Conservation (phyloP, 2,797 vertebrate species). For the Glossophaga mutica region DNA sequence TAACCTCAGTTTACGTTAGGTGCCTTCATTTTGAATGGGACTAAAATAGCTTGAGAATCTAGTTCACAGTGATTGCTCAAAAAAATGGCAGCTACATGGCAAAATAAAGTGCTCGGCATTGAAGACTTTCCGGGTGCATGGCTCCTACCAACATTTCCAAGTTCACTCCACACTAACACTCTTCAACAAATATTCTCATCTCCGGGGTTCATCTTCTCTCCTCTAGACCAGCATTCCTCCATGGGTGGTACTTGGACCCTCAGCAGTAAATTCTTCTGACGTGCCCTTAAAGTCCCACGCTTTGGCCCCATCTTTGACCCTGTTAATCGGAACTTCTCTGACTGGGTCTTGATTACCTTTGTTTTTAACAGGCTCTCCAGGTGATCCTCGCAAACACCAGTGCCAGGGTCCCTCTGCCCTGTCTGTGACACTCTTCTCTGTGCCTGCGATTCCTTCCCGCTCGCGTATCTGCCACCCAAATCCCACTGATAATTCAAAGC, state of each 20-base stretch:
- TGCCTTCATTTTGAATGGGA: background rate
- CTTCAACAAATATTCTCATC: background rate
- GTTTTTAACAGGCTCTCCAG: background rate
- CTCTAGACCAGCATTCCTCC: background rate
- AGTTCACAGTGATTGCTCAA: background rate
- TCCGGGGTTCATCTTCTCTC: background rate
- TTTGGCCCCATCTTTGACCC: background rate
- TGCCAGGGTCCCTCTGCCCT: rapidly evolving
- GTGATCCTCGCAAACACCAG: no score
- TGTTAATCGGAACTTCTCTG: background rate
- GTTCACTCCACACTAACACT: background rate
- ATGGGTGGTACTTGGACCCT: background rate
- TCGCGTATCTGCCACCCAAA: background rate
- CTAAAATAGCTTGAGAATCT: background rate
- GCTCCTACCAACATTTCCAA: background rate
- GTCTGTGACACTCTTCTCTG: background rate
- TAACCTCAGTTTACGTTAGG: background rate
- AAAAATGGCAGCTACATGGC: background rate
- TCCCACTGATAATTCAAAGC: background rate
- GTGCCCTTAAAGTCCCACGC: background rate
- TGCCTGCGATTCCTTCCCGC: background rate
- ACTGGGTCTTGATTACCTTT: background rate
- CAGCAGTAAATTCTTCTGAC: background rate
- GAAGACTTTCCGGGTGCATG: background rate
- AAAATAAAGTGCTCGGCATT: background rate